Evolutionary conservation across 2,888 invertebrate genomes (phyloP), one percentile per base, ranked within the genome.

Genomic region (Melikaiella ostensackeni): DNA sequence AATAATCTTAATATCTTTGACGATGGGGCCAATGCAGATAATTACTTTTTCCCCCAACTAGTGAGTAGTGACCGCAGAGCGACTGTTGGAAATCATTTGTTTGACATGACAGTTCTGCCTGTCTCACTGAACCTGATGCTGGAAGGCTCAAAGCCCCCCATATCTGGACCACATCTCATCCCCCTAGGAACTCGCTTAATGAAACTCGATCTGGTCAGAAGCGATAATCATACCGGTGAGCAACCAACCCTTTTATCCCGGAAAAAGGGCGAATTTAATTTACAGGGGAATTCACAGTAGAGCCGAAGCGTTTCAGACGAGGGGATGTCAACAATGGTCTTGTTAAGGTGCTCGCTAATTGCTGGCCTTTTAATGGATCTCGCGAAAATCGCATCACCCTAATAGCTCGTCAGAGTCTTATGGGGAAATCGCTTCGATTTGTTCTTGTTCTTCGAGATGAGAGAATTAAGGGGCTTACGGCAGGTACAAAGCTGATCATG

Each of bases 321-420:
- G 64, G 64, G 77, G 73, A 74, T 79, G 83, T 82, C 83, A 85
- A 88, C 88, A 88, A 88, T 88, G 84, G 86, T 81, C 87, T 87
- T 85, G 88, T 88, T 88, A 88, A 86, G 85, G 83, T 81, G 80
- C 84, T 85, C 85, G 84, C 88, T 88, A 88, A 88, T 88, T 88
- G 87, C 86, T 80, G 75, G 80, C 84, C 85, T 86, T 81, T 88
- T 88, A 88, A 88, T 88, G 88, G 86, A 88, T 86, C 85, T 85
- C 83, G 85, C 81, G 86, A 88, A 87, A 87, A 88, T 88, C 87
- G 86, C 88, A 86, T 88, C 86, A 81, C 83, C 84, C 85, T 85
- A 87, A 87, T 50, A 70, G 83, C 84, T 83, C 85, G 83, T 84
- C 84, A 86, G 9, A 46, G 27, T 50, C 30, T 50, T 50, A 50